Conservation (phyloP, 1,140 invertebrate species). For the Vanessa tameamea region DNA sequence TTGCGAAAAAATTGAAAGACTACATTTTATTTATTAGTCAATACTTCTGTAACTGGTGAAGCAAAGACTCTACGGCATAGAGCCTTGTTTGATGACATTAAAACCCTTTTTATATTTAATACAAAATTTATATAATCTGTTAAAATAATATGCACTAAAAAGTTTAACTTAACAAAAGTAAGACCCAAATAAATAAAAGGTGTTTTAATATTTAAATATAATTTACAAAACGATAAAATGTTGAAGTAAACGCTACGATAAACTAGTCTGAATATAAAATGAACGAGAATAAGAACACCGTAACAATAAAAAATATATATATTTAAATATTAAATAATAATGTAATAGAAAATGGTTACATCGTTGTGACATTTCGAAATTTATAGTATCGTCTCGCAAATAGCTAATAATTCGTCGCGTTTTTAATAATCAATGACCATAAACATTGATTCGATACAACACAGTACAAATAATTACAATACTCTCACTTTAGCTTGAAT, state of each 20-base stretch:
- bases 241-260: neutral
- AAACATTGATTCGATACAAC: neutral
- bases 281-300: neutral
- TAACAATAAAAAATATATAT: no score
- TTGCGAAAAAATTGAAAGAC: neutral
- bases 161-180: no score
- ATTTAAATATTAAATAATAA: no score
- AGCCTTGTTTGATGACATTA: no score
- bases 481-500: neutral
- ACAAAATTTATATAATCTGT: no score
- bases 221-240: neutral
- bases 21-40: neutral
- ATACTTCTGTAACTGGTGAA: no score
- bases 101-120: no score
- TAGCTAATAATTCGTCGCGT: neutral
- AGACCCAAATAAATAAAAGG: neutral
- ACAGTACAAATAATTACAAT: neutral
- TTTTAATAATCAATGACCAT: conserved; percentile 6
- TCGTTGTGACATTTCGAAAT: neutral
- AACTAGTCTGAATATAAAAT: neutral
- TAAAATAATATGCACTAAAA: no score
- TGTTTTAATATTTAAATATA: neutral
- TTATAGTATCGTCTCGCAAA: neutral
- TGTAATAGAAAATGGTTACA: neutral
- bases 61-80: no score